Evolutionary conservation across 2,113 vertebrate genomes (phyloP).

Genomic region (Trematomus loennbergii): DNA sequence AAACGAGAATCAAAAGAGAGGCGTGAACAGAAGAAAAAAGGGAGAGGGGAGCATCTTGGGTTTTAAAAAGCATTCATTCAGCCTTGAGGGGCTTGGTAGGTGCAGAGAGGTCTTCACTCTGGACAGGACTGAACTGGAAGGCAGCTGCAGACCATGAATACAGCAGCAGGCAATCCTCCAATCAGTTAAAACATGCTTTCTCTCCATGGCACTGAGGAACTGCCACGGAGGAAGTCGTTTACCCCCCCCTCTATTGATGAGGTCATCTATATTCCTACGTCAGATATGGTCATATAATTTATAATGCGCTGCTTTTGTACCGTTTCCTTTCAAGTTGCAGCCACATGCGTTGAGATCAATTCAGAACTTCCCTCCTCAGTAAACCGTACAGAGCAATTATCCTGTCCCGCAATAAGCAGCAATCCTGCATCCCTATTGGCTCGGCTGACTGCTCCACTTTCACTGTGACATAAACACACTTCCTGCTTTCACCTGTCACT

Average conservation of each 20-base stretch:
- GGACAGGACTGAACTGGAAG: slow-evolving; percentile 63
- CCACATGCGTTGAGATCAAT: slow-evolving; percentile 28
- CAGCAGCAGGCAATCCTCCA: slow-evolving; percentile 37
- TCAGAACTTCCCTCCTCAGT: slow-evolving; percentile 20
- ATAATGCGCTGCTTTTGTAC: slow-evolving; percentile 7
- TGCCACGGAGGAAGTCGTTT: not conserved
- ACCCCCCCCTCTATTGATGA: slow-evolving; percentile 5
- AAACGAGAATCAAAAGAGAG: slow-evolving; percentile 25
- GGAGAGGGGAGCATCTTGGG: slow-evolving; percentile 37
- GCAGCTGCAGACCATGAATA: slow-evolving; percentile 71
- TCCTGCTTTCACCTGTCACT: slow-evolving; percentile 25
- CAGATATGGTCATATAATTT: not conserved
- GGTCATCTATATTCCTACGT: slow-evolving; percentile 11
- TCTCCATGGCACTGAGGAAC: slow-evolving; percentile 4
- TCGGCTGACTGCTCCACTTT: slow-evolving; percentile 47
- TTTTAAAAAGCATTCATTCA: slow-evolving; percentile 69
- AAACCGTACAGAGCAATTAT: slow-evolving; percentile 40
- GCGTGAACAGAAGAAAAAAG: slow-evolving; percentile 32
- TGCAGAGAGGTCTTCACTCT: slow-evolving; percentile 60
- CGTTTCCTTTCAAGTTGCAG: slow-evolving; percentile 33
- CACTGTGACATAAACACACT: slow-evolving; percentile 37
- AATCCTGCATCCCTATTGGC: slow-evolving; percentile 37
- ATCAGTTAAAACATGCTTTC: slow-evolving; percentile 45
- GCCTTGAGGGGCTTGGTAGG: slow-evolving; percentile 53
- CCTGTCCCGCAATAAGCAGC: slow-evolving; percentile 51